A percentile compares a stretch with the other conserved stretches of the same genome.
Evolutionary conservation across 2,113 vertebrate genomes (phyloP).

Genomic region (Megaptera novaeangliae): DNA sequence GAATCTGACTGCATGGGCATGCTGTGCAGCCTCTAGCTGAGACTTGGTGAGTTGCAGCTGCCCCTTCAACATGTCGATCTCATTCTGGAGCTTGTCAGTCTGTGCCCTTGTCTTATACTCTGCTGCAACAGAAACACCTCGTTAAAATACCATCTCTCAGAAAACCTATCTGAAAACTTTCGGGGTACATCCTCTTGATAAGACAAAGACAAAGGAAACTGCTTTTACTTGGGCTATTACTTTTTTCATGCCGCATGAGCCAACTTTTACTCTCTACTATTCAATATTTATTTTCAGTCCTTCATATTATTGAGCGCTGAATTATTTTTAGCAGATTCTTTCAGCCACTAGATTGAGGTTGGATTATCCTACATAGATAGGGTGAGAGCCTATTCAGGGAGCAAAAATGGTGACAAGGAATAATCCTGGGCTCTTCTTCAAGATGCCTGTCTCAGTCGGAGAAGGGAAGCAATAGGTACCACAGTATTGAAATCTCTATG

Average conservation of each 20-base stretch:
- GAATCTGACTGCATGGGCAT: constrained; percentile 78
- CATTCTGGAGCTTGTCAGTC: constrained; percentile 82
- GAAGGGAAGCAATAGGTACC: neutral
- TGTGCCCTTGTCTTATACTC: constrained; percentile 85
- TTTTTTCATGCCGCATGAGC: neutral
- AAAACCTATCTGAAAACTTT: neutral
- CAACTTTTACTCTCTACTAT: neutral
- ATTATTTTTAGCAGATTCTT: neutral
- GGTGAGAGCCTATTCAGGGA: neutral
- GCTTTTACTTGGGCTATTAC: neutral
- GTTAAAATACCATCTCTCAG: neutral
- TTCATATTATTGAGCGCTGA: neutral
- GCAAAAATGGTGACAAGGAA: neutral
- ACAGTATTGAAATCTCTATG: neutral
- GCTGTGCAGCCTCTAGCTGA: constrained; percentile 87
- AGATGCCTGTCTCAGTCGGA: neutral
- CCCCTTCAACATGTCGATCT: constrained; percentile 86
- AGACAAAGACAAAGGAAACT: neutral
- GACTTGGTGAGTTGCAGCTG: constrained; percentile 87
- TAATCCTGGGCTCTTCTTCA: neutral
- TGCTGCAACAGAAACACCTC: constrained; percentile 66
- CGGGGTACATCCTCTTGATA: neutral
- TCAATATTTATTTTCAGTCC: neutral
- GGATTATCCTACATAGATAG: neutral
- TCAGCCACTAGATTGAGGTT: neutral